Percentiles rank a stretch among this genome's conserved stretches.
Conservation (phyloP, 1,140 invertebrate genomes). For the Ylistrum balloti region DNA sequence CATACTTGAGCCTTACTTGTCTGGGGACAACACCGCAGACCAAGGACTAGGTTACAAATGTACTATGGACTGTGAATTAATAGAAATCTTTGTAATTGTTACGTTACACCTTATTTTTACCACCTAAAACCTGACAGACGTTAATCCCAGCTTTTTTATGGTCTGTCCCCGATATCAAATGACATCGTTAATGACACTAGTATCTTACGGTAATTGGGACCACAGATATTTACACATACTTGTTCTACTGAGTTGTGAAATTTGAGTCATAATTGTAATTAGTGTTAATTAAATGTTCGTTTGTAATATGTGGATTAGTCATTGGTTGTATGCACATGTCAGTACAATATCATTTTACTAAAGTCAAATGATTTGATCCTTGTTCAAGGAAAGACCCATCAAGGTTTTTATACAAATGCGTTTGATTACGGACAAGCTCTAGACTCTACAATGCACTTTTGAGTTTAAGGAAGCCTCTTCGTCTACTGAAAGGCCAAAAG, state of each 20-base stretch:
- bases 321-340: neutral
- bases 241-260: neutral
- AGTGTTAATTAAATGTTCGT: conserved; percentile 12
- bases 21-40: neutral
- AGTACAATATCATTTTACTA: neutral
- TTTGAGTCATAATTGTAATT: neutral
- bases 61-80: neutral
- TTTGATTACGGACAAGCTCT: too few species aligned
- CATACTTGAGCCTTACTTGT: neutral
- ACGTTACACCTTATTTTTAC: neutral
- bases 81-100: neutral
- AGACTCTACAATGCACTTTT: too few species aligned
- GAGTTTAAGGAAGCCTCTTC: too few species aligned
- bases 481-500: too few species aligned
- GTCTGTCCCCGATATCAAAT: neutral
- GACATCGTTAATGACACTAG: neutral
- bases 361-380: neutral
- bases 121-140: neutral
- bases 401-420: too few species aligned
- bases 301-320: neutral
- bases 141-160: neutral
- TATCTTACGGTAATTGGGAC: neutral
- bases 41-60: neutral
- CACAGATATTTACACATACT: neutral
- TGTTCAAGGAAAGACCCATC: too few species aligned